Evolutionary conservation across 1,140 invertebrate species (phyloP).

Genomic region (Drosophila pectinifera): DNA sequence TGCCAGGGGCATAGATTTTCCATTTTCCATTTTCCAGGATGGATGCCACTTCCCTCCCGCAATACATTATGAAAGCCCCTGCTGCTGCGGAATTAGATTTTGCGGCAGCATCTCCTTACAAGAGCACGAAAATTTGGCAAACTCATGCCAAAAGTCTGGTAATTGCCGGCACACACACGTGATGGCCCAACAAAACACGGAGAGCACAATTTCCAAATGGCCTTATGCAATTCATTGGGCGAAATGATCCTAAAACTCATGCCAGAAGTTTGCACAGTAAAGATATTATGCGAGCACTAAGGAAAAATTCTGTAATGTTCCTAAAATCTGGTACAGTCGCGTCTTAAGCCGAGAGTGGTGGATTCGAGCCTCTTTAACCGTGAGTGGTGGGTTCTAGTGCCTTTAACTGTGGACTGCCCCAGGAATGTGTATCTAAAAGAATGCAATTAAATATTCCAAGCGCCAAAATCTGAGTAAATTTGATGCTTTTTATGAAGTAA

Average conservation of each 20-base stretch:
- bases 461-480: too few species aligned
- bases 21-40: slow-evolving; percentile 9
- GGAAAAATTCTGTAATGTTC: background rate
- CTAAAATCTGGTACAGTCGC: background rate
- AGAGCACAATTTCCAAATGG: slow-evolving; percentile 37
- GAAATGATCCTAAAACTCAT: slow-evolving; percentile 23
- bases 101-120: slow-evolving; percentile 25
- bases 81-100: slow-evolving; percentile 45
- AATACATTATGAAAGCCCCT: slow-evolving; percentile 41
- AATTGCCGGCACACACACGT: slow-evolving; percentile 42
- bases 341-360: too few species aligned
- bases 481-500: too few species aligned
- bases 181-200: slow-evolving; percentile 17
- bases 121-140: slow-evolving; percentile 35
- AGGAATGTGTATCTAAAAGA: too few species aligned
- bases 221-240: slow-evolving; percentile 43
- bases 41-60: slow-evolving; percentile 2
- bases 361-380: too few species aligned
- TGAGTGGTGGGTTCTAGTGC: too few species aligned
- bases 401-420: too few species aligned
- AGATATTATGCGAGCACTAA: background rate
- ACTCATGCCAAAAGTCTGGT: slow-evolving; percentile 44
- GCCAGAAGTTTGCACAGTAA: slow-evolving; percentile 6
- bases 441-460: too few species aligned
- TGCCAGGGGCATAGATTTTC: slow-evolving; percentile 28